Base-by-base conservation (phyloP, 2,797 vertebrate species). In the Anguilla anguilla region DNA sequence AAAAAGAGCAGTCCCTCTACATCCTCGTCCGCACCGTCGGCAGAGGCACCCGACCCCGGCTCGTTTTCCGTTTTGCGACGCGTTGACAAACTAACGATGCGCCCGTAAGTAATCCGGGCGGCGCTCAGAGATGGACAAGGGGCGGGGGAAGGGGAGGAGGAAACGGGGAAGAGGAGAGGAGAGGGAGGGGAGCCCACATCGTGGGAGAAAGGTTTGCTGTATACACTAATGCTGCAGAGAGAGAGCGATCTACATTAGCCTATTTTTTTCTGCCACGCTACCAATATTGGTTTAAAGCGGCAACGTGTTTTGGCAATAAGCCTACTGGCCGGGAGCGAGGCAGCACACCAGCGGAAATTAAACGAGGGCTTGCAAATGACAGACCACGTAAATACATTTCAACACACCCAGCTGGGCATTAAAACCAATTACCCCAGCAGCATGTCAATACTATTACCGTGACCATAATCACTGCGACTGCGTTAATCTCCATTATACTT, bases 81-180 rank as follows among this genome's bases (percentile, higher is more conserved):
- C 92, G 91, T 84, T 90, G 88, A 91, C 89, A 90, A 92, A 91
- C 92, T 90, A 91, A 92, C 89, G 92, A 90, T 91, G 94, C 86
- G 91, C 92, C 91, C 93, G 93, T 92, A 91, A 83, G 92, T 94
- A 93, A 95, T 94, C 94, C 91, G 69, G 89, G 91, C 85, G 89
- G 93, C 91, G 87, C 90, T 51, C 19, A 89, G 25, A 59, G 43
- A 86, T 43, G 51, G 46, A 79, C 17, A 85, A 31, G 84, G 81
- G 77, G 88, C 69, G 81, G 89, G 72, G 87, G 86, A 88, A 46
- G 87, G 83, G 69, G 49, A 84, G 86, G 49, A 88, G 88, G 49
- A 84, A 51, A 69, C 64, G 85, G 83, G 15, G 84, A 83, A 64
- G 25, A 19, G 88, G 85, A 88, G 57, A 28, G 69, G 82, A 13